Evolutionary conservation across 2,113 vertebrate species (phyloP), one percentile per base, ranked within the genome.

Genomic region (Uropsilus gracilis): DNA sequence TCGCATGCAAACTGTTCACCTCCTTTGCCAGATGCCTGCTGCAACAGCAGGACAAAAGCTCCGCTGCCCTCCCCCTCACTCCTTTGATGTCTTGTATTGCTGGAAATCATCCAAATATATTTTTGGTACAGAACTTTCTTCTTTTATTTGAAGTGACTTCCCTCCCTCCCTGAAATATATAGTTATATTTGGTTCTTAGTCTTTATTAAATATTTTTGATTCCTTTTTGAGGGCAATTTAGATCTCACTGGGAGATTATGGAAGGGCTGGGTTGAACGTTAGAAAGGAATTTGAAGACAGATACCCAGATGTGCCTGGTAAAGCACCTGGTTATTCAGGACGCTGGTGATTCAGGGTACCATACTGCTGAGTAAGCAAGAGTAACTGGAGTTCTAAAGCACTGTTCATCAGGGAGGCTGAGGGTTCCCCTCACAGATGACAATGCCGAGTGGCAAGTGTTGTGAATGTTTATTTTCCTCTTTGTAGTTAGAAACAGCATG

Each of bases 81-180:
- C 34, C 63, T 82, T 75, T 77, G 59, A 89, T 95, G 66, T 84
- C 42, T 89, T 77, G 81, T 55, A 50, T 61, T 75, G 46, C 17
- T 94, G 88, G 76, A 95, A 81, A 59, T 72, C 57, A 86, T 88
- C 86, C 84, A 97, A 37, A 12, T 71, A 76, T n/a, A n/a, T n/a
- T 75, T 59, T n/a, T 75, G 73, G 32, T 80, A 93, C 82, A 90
- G 24, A 91, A 68, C 16, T 64, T 87, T 68, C 46, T 93, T 68
- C 26, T 90, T 34, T 91, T 94, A 73, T 84, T 90, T 77, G 71
- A 97, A 78, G 39, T 93, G 28, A 66, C n/a, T 34, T 34, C 10
- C 14, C 53, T 55, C 14, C 17, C 8, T 18, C 75, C 32, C 32
- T 13, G 26, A 50, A 26, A 48, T 42, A 68, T 24, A 75, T 44